phyloP scores from a whole-genome alignment of 2,888 invertebrate species.

The Anagyrus pseudococci region DNA sequence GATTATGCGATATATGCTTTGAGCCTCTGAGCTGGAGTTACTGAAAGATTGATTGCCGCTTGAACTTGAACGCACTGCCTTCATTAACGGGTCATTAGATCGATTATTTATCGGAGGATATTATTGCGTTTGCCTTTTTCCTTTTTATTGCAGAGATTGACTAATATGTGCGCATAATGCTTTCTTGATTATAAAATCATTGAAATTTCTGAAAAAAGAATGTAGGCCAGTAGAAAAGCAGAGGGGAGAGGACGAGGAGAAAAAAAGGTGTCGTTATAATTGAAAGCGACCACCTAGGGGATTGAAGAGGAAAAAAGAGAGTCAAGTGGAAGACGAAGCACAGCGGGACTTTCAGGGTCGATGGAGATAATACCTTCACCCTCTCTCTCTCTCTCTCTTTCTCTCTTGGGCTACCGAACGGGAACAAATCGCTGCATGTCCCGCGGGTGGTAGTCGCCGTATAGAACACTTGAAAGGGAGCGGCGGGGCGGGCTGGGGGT shows the following conservation, averaged over 20 bases:
- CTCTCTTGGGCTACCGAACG: slow-evolving; percentile 1
- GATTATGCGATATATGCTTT: too few relatives aligned
- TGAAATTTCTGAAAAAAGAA: background rate
- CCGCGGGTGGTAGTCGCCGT: background rate
- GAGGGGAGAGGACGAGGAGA: slow-evolving; percentile 30
- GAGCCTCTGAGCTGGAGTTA: too few relatives aligned
- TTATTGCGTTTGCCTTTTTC: too few relatives aligned
- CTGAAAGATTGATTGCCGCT: too few relatives aligned
- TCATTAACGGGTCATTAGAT: too few relatives aligned
- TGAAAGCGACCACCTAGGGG: background rate
- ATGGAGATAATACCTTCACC: slow-evolving; percentile 4
- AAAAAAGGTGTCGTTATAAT: slow-evolving; percentile 1
- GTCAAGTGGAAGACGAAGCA: background rate
- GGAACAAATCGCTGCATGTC: slow-evolving; percentile 7
- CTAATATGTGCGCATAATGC: too few relatives aligned
- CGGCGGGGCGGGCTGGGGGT: slow-evolving; percentile 20
- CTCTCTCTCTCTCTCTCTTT: too few relatives aligned
- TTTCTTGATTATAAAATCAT: too few relatives aligned
- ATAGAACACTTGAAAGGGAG: too few relatives aligned
- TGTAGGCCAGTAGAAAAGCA: background rate
- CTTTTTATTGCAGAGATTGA: too few relatives aligned
- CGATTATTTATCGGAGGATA: too few relatives aligned
- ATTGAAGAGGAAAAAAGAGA: background rate
- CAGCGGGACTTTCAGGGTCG: background rate
- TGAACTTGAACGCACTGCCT: too few relatives aligned